Evolutionary conservation across 1,140 invertebrate species (phyloP), one percentile per base, ranked within the genome.

Genomic region (Philotrypesis tridentata): DNA sequence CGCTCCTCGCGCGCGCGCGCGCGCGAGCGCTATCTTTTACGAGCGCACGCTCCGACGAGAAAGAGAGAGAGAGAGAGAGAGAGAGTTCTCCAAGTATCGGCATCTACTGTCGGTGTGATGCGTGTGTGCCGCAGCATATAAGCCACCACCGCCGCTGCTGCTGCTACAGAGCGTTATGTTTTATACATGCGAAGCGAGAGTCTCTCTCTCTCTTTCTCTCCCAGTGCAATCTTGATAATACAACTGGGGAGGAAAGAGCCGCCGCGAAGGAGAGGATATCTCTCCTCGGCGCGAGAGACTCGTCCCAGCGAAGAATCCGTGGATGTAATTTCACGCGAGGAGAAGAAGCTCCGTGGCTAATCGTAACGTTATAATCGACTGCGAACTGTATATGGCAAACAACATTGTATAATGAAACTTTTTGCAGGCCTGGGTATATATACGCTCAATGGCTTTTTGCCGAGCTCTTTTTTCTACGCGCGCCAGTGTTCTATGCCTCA

Each of bases 191-290:
- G 33, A 21, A 55, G 48, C 48, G 67, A 65, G 25, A 65, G 23
- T 63, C 60, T 23, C 61, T 23, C 33, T 37, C 33, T 17, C 40
- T 43, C 40, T 8, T 21, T 8, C n/a, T n/a, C n/a, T n/a, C n/a
- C 61, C 17, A 65, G 31, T n/a, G 68, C 37, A 71, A 71, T 71
- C 68, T 71, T 71, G 68, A 71, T 71, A 37, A 71, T 43, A 43
- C 21, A 12, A 33, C 55, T 14, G 5, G 2, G 12, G 5, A 60
- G 55, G 55, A n/a, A 14, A 14, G 55, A 60, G 55, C 55, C 14
- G 7, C n/a, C 23, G 61, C 27, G 61, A 1, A 3, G 8, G 61
- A 37, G 29, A 68, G 31, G 37, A 71, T 25, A 71, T 71, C 17
- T 71, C n/a, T 31, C 9, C 14, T 25, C 68, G 25, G 33, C 31